Conservation (phyloP, 2,113 vertebrate genomes). For the Thomomys bottae region DNA sequence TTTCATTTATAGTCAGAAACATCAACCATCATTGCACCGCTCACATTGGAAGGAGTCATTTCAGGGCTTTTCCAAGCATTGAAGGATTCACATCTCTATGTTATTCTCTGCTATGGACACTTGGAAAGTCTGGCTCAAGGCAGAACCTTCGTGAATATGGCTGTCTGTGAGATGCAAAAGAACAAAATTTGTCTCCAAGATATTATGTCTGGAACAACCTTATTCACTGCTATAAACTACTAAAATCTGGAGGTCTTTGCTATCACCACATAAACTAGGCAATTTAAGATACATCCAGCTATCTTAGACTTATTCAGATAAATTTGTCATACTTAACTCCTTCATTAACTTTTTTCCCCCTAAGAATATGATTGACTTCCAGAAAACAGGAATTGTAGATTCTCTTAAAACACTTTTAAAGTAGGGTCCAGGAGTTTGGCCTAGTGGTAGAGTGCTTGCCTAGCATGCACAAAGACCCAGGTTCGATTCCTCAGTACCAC, state of each 20-base stretch:
- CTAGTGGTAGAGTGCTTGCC: too few relatives aligned
- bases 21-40: neutral
- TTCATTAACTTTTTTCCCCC: too few relatives aligned
- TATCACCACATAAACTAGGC: neutral
- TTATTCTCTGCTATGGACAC: neutral
- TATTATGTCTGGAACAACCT: neutral
- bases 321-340: too few relatives aligned
- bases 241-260: neutral
- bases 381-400: too few relatives aligned
- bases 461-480: too few relatives aligned
- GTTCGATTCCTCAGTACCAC: too few relatives aligned
- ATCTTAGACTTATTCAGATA: too few relatives aligned
- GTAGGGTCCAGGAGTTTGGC: too few relatives aligned
- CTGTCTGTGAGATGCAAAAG: neutral
- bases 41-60: neutral
- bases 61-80: neutral
- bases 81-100: neutral
- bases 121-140: neutral
- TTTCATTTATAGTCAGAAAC: neutral
- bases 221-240: neutral
- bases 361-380: neutral
- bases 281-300: too few relatives aligned
- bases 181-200: neutral
- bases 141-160: neutral
- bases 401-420: neutral